Evolutionary conservation across 1,140 invertebrate species (phyloP), one percentile per base, ranked within the genome.

Genomic region (Danaus plexippus): DNA sequence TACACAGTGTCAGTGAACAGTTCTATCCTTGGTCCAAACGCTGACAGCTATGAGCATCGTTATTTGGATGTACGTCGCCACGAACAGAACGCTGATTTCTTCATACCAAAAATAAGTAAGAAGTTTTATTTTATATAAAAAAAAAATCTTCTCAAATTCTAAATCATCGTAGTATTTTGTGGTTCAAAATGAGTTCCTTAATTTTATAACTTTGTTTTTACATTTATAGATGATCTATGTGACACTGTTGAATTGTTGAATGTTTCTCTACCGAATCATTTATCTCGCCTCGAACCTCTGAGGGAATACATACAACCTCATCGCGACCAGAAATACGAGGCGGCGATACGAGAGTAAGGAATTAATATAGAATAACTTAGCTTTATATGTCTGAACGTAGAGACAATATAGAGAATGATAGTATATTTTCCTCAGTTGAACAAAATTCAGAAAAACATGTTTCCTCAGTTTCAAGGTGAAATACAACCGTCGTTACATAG

Each of bases 1-100:
- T 85, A 83, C 64, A 63, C 65, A 1, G 75, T 83, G 54, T 46
- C 47, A 4, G 69, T 79, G 22, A 73, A 85, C 66, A 81, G 78
- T 54, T 80, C 81, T 0, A 52, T 72, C 54, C 69, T 85, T 59
- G 81, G 80, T n/a, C 40, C 64, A 13, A 53, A 66, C 55, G 63
- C 64, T 57, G 81, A 85, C 62, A 62, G 64, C 12, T 85, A 81
- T 60, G 65, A 69, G 49, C 79, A 83, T 56, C 51, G 61, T 13
- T 85, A 81, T 66, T 40, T 48, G 10, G 59, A 64, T 42, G 67
- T 71, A 9, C 52, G 32, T n/a, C 54, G 44, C 11, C 47, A 57
- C 9, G 46, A 57, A 1, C 60, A 64, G 9, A 58, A 63, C 32
- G 43, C 61, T n/a, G 54, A 58, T 9, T 62, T 73, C 15, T 71